A percentile compares a stretch with the other conserved stretches of the same genome.
Evolutionary conservation across 2,888 invertebrate genomes (phyloP).

Genomic region (Phortica okadai): DNA sequence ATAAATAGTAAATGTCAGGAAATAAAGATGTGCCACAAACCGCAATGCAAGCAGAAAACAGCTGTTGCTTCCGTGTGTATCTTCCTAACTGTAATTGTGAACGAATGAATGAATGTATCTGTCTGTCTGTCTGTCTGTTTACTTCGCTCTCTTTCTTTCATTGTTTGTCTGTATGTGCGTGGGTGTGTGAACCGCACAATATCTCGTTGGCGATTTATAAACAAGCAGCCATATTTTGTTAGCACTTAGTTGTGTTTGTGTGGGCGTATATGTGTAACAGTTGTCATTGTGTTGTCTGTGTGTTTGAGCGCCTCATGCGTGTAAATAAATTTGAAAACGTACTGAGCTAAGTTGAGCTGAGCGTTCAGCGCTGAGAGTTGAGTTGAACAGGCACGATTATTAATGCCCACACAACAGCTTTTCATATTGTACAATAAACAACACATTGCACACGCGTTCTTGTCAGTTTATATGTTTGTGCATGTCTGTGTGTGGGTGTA

Average conservation of each 20-base stretch:
- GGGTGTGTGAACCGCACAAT: constrained; percentile 28
- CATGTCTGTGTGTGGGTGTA: constrained; percentile 33
- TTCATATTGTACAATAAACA: constrained; percentile 29
- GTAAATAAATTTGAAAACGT: constrained; percentile 22
- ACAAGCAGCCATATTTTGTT: constrained; percentile 49
- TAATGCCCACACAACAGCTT: constrained; percentile 35
- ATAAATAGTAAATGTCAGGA: neutral
- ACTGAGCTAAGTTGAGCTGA: neutral
- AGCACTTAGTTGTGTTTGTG: neutral
- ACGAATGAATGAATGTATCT: neutral
- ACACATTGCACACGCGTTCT: too few species aligned
- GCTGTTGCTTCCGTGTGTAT: constrained; percentile 21
- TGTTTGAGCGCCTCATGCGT: constrained; percentile 1
- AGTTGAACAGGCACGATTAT: constrained; percentile 29
- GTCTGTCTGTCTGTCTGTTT: neutral
- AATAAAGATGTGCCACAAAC: constrained; percentile 24
- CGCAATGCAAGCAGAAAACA: constrained; percentile 29
- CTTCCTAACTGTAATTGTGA: neutral
- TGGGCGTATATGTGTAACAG: neutral
- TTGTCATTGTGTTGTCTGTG: constrained; percentile 1
- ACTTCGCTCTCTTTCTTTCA: too few species aligned
- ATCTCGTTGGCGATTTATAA: constrained; percentile 51
- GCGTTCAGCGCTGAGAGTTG: constrained; percentile 4
- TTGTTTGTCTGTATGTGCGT: neutral
- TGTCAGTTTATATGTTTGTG: neutral